Evolutionary conservation across 2,888 invertebrate genomes (phyloP).

Genomic region (Ptychoptera albimana): DNA sequence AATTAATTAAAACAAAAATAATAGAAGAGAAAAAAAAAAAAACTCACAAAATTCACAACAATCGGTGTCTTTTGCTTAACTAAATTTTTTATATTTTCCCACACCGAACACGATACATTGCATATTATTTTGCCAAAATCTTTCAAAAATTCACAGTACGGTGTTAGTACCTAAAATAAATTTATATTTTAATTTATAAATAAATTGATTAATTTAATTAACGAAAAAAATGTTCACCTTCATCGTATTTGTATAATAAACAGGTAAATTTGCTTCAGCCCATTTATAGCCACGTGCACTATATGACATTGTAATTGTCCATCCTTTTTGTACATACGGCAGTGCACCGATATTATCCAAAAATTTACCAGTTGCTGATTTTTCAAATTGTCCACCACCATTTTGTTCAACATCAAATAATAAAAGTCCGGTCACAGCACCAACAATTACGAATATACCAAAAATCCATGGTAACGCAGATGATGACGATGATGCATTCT

Average conservation of each 20-base stretch:
- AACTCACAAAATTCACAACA: constrained; percentile 36
- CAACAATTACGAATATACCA: constrained; percentile 42
- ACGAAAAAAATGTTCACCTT: background rate
- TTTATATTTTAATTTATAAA: constrained; percentile 27
- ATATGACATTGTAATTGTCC: constrained; percentile 42
- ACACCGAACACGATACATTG: constrained; percentile 35
- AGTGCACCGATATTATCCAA: constrained; percentile 47
- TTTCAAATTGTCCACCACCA: constrained; percentile 51
- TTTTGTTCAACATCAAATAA: constrained; percentile 47
- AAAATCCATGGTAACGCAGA: constrained; percentile 50
- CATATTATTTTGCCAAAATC: constrained; percentile 38
- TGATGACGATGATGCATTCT: constrained; percentile 16
- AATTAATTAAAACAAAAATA: background rate
- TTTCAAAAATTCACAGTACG: constrained; percentile 42
- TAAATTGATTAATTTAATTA: background rate
- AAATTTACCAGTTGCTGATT: constrained; percentile 46
- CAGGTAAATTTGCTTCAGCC: constrained; percentile 50
- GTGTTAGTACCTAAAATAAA: constrained; percentile 26
- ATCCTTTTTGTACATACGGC: constrained; percentile 45
- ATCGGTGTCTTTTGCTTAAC: constrained; percentile 36
- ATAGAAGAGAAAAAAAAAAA: background rate
- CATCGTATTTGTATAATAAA: constrained; percentile 38
- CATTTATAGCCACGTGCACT: constrained; percentile 46
- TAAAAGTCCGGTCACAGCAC: constrained; percentile 41
- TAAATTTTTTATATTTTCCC: constrained; percentile 34